These are phyloP conservation scores for Molossus molossus DNA, from an alignment of 2,797 vertebrate genomes.

Conservation along the genomic window DNA sequence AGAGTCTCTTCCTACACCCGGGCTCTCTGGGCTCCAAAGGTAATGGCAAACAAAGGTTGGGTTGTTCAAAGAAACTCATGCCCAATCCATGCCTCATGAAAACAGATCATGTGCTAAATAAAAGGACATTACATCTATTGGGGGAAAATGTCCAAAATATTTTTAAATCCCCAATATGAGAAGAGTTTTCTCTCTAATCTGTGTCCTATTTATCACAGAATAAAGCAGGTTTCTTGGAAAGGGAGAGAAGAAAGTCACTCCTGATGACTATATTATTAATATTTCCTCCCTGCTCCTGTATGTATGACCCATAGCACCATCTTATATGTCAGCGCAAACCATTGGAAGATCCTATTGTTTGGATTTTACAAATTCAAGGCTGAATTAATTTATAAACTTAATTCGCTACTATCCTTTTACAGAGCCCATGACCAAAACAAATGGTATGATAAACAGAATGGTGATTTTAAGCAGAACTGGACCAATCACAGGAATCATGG, in stretches of 20 bases:
- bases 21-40: background rate
- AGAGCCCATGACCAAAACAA: background rate
- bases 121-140: background rate
- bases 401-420: background rate
- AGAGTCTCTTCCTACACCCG: background rate
- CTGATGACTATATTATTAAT: background rate
- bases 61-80: background rate
- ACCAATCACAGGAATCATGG: background rate
- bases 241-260: background rate
- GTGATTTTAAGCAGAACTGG: background rate
- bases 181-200: background rate
- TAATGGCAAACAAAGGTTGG: background rate
- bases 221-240: background rate
- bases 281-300: background rate
- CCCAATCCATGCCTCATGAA: background rate
- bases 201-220: background rate
- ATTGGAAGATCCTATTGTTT: background rate
- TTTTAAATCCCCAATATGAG: background rate
- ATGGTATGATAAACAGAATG: background rate
- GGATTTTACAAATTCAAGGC: background rate
- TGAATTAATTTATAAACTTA: background rate
- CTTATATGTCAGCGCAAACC: fast-evolving
- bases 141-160: background rate
- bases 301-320: background rate
- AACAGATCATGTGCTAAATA: background rate